A percentile compares a stretch with the other conserved stretches of the same genome.
Evolutionary conservation across 2,797 vertebrate genomes (phyloP).

Genomic region (Fringilla coelebs): DNA sequence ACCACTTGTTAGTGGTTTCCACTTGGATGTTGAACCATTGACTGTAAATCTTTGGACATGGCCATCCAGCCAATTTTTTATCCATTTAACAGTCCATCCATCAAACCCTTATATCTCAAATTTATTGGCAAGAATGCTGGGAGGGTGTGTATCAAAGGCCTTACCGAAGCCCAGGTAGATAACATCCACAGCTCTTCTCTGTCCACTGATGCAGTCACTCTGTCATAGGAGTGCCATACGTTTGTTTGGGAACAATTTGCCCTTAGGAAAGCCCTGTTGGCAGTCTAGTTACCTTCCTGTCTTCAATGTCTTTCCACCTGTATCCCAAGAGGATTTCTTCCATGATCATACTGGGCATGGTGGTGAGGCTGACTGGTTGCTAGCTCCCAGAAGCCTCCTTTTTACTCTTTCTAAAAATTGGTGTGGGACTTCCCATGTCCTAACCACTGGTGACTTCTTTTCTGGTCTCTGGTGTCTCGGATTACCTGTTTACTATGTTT

Average conservation of each 20-base stretch:
- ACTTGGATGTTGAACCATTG: background rate
- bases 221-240: background rate
- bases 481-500: background rate
- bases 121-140: background rate
- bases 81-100: background rate
- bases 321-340: background rate
- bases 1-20: background rate
- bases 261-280: background rate
- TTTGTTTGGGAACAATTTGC: background rate
- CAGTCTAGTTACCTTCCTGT: accelerated
- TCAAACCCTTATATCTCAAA: background rate
- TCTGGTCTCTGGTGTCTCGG: too few relatives aligned
- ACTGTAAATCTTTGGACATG: background rate
- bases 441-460: background rate
- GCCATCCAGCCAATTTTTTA: background rate
- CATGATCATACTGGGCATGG: background rate
- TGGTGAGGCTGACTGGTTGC: background rate
- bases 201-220: background rate
- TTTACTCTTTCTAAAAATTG: background rate
- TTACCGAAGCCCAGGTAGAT: background rate
- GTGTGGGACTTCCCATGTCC: background rate
- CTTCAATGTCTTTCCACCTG: background rate
- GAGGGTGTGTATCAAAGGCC: background rate
- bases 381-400: background rate
- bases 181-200: background rate